Evolutionary conservation across 1,140 invertebrate genomes (phyloP).

Genomic region (Drosophila albomicans): DNA sequence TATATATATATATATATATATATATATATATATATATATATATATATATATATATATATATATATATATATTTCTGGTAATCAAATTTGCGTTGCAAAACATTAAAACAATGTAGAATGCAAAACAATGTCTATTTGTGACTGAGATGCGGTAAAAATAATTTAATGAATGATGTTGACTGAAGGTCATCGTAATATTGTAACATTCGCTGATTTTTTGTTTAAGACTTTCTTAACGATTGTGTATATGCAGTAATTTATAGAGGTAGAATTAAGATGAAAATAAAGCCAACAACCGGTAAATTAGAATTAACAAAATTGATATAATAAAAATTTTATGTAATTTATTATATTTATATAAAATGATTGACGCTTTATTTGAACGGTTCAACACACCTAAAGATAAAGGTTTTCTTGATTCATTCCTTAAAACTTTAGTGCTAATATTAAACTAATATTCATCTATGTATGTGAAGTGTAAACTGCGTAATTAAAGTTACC

Average conservation of each 20-base stretch:
- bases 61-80: constrained; percentile 7
- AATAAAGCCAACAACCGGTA: constrained; percentile 70
- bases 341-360: constrained; percentile 83
- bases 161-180: constrained; percentile 53
- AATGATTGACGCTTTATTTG: constrained; percentile 77
- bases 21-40: background rate
- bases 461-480: constrained; percentile 73
- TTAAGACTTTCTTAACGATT: constrained; percentile 73
- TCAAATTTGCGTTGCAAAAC: constrained; percentile 52
- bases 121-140: constrained; percentile 76
- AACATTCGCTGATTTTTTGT: constrained; percentile 60
- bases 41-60: constrained; percentile 3
- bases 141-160: constrained; percentile 62
- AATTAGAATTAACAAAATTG: constrained; percentile 71
- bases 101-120: constrained; percentile 72
- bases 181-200: constrained; percentile 31
- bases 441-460: constrained; percentile 77
- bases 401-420: constrained; percentile 78
- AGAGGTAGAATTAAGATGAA: constrained; percentile 61
- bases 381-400: constrained; percentile 73
- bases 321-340: constrained; percentile 79
- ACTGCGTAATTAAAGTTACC: constrained; percentile 75
- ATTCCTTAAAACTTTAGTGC: constrained; percentile 83
- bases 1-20: background rate
- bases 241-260: constrained; percentile 69